A percentile compares a stretch with the other conserved stretches of the same genome.
phyloP scores from a whole-genome alignment of 2,113 vertebrate genomes.

The Lepisosteus osseus region DNA sequence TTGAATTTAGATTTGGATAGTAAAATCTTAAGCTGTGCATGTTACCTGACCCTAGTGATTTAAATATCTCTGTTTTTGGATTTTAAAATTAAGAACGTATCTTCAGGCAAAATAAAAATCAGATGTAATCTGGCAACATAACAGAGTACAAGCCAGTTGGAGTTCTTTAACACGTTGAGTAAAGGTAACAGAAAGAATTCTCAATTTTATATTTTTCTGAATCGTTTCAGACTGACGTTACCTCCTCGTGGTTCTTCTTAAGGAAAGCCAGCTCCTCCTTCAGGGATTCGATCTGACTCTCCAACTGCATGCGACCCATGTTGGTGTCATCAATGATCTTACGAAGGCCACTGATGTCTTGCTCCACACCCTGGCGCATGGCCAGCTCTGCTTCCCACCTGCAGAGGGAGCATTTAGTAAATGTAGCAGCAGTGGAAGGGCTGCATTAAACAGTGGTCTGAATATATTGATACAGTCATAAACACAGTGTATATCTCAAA shows the following conservation, averaged over 20 bases:
- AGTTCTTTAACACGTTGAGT: too few species aligned
- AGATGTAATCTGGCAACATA: too few species aligned
- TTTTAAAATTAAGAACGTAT: too few species aligned
- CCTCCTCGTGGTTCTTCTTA: conserved; percentile 58
- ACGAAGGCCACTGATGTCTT: conserved; percentile 57
- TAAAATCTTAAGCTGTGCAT: not conserved
- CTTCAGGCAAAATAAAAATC: too few species aligned
- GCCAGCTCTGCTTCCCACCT: conserved; percentile 57
- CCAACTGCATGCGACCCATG: conserved; percentile 42
- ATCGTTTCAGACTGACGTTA: conserved; percentile 24
- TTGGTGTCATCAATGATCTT: conserved; percentile 55
- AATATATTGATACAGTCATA: too few species aligned
- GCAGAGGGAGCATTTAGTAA: not conserved
- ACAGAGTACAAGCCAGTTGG: too few species aligned
- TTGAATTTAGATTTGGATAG: too few species aligned
- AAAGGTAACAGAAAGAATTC: too few species aligned
- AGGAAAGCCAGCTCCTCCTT: conserved; percentile 57
- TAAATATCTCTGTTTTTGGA: too few species aligned
- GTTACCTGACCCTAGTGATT: too few species aligned
- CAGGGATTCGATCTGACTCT: conserved; percentile 51
- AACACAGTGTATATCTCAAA: too few species aligned
- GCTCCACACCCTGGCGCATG: conserved; percentile 48
- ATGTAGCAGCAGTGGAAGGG: not conserved
- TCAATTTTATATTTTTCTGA: too few species aligned
- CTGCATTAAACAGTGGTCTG: not conserved